phyloP scores from a whole-genome alignment of 2,113 vertebrate genomes.

The Helogale parvula region DNA sequence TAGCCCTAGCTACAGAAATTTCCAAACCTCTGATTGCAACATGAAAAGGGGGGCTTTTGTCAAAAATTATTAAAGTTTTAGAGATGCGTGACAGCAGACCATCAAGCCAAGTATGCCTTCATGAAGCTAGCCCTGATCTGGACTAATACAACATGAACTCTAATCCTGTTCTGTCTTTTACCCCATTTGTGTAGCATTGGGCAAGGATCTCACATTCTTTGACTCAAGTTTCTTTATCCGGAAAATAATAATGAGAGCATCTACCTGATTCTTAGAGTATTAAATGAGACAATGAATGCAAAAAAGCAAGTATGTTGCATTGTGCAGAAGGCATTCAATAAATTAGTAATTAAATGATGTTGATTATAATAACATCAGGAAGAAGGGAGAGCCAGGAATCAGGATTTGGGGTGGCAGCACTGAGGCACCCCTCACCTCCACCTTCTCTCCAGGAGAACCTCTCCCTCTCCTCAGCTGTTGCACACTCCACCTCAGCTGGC shows the following conservation, averaged over 20 bases:
- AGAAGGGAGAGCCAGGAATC: background rate
- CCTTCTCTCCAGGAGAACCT: background rate
- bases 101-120: background rate
- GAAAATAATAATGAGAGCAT: background rate
- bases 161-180: background rate
- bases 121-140: background rate
- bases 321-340: background rate
- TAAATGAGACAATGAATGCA: background rate
- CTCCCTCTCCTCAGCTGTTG: background rate
- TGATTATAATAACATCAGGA: background rate
- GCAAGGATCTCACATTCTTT: background rate
- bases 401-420: fast-evolving
- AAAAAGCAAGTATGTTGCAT: background rate
- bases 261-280: background rate
- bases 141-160: background rate
- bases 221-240: background rate
- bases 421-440: fast-evolving
- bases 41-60: background rate
- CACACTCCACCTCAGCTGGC: background rate
- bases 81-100: background rate
- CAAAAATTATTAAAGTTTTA: background rate
- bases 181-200: background rate
- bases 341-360: background rate
- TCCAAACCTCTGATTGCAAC: background rate
- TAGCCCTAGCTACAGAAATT: fast-evolving